Evolutionary conservation across 2,797 vertebrate genomes (phyloP).

Genomic region (Morus bassanus): DNA sequence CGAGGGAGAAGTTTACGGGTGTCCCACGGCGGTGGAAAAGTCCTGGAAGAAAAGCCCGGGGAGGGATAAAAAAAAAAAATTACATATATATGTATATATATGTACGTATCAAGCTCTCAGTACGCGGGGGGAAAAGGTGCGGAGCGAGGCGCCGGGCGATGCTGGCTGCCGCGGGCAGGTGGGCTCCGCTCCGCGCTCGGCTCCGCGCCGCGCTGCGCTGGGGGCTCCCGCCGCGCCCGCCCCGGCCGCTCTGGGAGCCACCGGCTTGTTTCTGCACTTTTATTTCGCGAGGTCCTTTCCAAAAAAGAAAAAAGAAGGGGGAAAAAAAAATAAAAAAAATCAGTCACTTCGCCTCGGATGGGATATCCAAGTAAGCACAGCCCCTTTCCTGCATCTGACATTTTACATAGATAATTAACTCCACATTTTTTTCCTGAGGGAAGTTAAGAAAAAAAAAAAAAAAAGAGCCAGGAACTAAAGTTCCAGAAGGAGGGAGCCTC

Average conservation of each 20-base stretch:
- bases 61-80: not conserved
- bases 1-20: constrained; percentile 17
- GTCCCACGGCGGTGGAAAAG: constrained; percentile 19
- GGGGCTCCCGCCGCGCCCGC: constrained; percentile 37
- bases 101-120: not conserved
- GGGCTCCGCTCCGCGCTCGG: not conserved
- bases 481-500: constrained; percentile 72
- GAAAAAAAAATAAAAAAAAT: not conserved
- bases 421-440: constrained; percentile 71
- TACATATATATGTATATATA: no score
- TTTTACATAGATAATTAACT: constrained; percentile 79
- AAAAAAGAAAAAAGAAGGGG: not conserved
- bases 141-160: not conserved
- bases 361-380: constrained; percentile 81
- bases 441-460: constrained; percentile 31
- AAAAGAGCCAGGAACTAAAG: constrained; percentile 54
- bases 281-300: constrained; percentile 78
- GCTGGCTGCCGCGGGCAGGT: constrained; percentile 22
- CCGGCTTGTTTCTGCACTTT: constrained; percentile 80
- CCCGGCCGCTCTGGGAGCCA: constrained; percentile 56
- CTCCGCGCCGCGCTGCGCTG: not conserved
- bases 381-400: constrained; percentile 84
- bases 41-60: constrained; percentile 1
- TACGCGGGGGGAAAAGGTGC: not conserved
- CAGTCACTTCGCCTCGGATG: constrained; percentile 71